Percentiles rank a stretch among this genome's conserved stretches.
Conservation (phyloP, 1,140 invertebrate species). For the Euura saliciscinereae region DNA sequence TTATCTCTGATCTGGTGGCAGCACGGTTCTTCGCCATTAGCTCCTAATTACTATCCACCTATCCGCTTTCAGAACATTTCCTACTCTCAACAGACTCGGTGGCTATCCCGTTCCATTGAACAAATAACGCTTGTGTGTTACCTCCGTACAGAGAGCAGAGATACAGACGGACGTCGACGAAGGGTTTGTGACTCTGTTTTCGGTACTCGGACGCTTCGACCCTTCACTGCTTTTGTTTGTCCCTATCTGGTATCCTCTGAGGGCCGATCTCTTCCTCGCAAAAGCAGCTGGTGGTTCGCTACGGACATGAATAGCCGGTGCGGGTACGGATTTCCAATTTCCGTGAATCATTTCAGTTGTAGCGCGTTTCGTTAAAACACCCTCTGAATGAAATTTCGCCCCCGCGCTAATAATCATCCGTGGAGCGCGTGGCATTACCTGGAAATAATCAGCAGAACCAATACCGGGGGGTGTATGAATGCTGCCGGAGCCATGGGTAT, state of each 20-base stretch:
- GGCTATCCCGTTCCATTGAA: not conserved
- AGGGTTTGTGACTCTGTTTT: not conserved
- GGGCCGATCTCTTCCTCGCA: not conserved
- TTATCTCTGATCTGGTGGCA: not conserved
- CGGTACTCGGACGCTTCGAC: not conserved
- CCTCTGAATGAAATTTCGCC: too few species aligned
- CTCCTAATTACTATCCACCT: not conserved
- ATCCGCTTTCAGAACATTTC: not conserved
- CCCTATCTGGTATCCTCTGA: slow-evolving; percentile 1
- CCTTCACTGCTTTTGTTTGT: not conserved
- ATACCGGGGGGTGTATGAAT: not conserved
- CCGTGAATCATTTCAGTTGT: not conserved
- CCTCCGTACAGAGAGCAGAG: not conserved
- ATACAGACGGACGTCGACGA: not conserved
- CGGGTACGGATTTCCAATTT: not conserved
- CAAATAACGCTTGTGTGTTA: not conserved
- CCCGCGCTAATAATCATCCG: too few species aligned
- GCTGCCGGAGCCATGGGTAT: not conserved
- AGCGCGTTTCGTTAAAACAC: too few species aligned
- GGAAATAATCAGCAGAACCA: not conserved
- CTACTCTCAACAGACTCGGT: not conserved
- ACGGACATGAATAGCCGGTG: too few species aligned
- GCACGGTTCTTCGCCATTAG: not conserved
- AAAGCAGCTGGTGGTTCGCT: too few species aligned
- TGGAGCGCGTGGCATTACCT: not conserved